A percentile compares a stretch with the other conserved stretches of the same genome.
phyloP scores from a whole-genome alignment of 2,113 vertebrate genomes.

The Channa argus region DNA sequence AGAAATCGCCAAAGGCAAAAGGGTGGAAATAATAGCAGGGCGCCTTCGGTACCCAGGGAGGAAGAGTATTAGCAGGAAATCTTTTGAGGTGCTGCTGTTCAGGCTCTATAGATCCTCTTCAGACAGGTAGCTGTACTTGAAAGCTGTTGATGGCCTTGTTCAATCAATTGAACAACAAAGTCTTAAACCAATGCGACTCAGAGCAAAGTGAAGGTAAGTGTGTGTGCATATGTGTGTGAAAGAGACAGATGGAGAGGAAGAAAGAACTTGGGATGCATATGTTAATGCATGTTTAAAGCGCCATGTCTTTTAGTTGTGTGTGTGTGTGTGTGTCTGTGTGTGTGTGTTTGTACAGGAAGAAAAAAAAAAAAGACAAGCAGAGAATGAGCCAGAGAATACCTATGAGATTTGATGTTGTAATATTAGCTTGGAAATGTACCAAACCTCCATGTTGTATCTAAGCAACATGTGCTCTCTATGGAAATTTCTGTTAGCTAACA shows the following conservation, averaged over 20 bases:
- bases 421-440: constrained; percentile 34
- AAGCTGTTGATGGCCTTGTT: constrained; percentile 80
- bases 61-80: constrained; percentile 73
- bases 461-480: constrained; percentile 35
- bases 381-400: constrained; percentile 15
- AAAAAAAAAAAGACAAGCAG: constrained; percentile 1
- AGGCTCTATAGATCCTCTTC: constrained; percentile 77
- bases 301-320: background rate
- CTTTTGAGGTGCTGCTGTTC: constrained; percentile 77
- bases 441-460: constrained; percentile 32
- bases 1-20: constrained; percentile 72
- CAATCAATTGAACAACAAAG: constrained; percentile 82
- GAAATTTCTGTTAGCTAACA: constrained; percentile 41
- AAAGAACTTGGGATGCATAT: constrained; percentile 26
- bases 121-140: constrained; percentile 80
- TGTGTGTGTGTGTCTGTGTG: constrained; percentile 2
- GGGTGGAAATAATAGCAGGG: constrained; percentile 73
- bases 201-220: constrained; percentile 65
- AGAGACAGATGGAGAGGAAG: constrained; percentile 9
- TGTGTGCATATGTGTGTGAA: constrained; percentile 13
- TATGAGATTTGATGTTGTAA: constrained; percentile 15
- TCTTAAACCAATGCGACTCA: constrained; percentile 78
- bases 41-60: constrained; percentile 53
- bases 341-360: background rate
- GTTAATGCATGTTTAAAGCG: constrained; percentile 29